These are phyloP conservation scores for Rafetus swinhoei DNA, from an alignment of 2,113 vertebrate species.

Conservation along the genomic window DNA sequence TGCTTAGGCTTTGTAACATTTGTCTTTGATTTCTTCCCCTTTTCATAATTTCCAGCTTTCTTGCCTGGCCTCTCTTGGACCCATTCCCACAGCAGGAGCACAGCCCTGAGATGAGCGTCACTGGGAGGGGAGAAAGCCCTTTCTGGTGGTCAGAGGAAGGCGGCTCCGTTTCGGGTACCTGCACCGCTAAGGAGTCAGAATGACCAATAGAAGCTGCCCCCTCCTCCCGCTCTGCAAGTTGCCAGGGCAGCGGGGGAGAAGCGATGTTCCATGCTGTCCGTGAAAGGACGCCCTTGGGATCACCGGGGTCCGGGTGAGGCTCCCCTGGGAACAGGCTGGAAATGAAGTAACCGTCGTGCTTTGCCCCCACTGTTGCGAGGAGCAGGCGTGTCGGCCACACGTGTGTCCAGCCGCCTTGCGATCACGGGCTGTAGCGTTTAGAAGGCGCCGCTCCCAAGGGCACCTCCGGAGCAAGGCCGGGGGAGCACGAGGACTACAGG, in stretches of 20 bases:
- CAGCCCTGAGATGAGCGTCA: background rate
- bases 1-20: background rate
- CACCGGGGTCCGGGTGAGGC: fast-evolving
- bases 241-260: background rate
- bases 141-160: too few species aligned
- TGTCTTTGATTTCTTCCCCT: background rate
- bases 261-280: background rate
- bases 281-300: background rate
- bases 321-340: fast-evolving
- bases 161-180: background rate
- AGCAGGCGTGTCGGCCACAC: fast-evolving
- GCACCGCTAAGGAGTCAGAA: background rate
- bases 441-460: background rate
- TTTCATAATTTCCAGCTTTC: background rate
- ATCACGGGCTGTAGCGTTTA: fast-evolving
- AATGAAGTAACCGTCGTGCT: fast-evolving
- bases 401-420: fast-evolving
- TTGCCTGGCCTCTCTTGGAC: background rate
- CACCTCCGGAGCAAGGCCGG: fast-evolving
- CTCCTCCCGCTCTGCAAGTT: background rate
- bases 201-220: background rate
- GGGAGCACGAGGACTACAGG: background rate
- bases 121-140: background rate
- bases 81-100: background rate
- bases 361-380: fast-evolving